Percentiles rank a stretch among this genome's conserved stretches.
Conservation (phyloP, 2,797 vertebrate species). For the Synaphobranchus kaupii region DNA sequence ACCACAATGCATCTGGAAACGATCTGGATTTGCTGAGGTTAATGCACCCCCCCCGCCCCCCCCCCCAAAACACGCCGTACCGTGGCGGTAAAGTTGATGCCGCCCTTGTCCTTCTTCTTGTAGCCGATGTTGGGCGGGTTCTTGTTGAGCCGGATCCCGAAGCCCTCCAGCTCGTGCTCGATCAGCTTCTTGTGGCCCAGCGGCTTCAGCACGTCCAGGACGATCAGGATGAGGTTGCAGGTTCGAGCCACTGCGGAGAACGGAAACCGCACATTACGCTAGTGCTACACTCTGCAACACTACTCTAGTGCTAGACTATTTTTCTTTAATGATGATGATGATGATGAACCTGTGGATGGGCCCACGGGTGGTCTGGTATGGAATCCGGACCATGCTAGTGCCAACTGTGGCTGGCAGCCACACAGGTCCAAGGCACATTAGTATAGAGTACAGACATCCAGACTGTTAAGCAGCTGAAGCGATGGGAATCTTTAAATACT, state of each 20-base stretch:
- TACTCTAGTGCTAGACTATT: no score
- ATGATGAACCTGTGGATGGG: no score
- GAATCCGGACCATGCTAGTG: no score
- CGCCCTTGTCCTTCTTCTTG: slow-evolving; percentile 99
- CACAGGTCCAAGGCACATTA: no score
- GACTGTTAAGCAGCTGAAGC: no score
- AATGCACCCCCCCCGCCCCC: background rate
- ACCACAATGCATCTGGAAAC: background rate
- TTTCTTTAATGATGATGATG: no score
- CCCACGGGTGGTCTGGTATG: no score
- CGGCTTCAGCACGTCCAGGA: slow-evolving; percentile 95
- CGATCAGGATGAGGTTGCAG: slow-evolving; percentile 96
- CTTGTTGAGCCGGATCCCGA: slow-evolving; percentile 96
- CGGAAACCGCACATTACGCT: background rate
- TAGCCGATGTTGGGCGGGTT: slow-evolving; percentile 96
- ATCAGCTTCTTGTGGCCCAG: slow-evolving; percentile 96
- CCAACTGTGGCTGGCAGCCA: no score
- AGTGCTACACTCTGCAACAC: background rate
- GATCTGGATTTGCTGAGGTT: background rate
- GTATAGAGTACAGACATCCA: no score
- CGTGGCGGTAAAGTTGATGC: slow-evolving; percentile 96
- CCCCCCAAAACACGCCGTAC: slow-evolving; percentile 57
- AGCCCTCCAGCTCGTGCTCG: slow-evolving; percentile 96
- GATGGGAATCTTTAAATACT: no score
- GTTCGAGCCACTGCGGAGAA: slow-evolving; percentile 87